These are phyloP conservation scores for Tachysurus fulvidraco DNA, from an alignment of 2,113 vertebrate species.

Conservation along the genomic window DNA sequence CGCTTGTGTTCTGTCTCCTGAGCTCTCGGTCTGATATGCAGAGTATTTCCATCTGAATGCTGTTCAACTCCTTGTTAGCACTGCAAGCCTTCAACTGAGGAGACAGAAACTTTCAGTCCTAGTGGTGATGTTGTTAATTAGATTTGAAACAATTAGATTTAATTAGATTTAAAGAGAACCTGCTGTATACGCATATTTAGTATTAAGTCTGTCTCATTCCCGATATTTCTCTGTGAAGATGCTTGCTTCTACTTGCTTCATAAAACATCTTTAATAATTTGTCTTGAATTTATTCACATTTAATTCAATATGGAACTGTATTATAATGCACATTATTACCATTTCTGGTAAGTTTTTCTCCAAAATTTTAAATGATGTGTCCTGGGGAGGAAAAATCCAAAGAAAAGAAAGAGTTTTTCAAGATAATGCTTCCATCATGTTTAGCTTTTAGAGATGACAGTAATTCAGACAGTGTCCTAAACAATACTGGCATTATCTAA, in stretches of 20 bases:
- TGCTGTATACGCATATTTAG: not conserved
- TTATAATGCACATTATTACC: not conserved
- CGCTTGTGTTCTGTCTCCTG: not conserved
- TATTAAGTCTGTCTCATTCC: not conserved
- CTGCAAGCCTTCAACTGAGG: not conserved
- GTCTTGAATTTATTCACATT: not conserved
- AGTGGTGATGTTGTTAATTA: constrained; percentile 15
- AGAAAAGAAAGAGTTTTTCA: not conserved
- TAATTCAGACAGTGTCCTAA: not conserved
- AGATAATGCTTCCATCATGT: not conserved
- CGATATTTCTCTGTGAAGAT: not conserved
- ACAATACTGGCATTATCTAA: not conserved
- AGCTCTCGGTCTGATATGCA: not conserved
- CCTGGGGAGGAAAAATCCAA: not conserved
- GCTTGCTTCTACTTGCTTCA: not conserved
- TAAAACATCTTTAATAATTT: not conserved
- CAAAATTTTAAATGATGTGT: not conserved
- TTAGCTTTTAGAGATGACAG: not conserved
- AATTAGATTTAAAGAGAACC: not conserved
- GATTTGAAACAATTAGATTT: not conserved
- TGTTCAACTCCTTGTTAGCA: constrained; percentile 5
- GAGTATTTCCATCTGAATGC: not conserved
- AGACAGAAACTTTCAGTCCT: not conserved
- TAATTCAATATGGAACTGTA: not conserved
- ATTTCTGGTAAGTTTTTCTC: not conserved